Conservation (phyloP, 2,113 vertebrate genomes). For the Ochotona curzoniae region DNA sequence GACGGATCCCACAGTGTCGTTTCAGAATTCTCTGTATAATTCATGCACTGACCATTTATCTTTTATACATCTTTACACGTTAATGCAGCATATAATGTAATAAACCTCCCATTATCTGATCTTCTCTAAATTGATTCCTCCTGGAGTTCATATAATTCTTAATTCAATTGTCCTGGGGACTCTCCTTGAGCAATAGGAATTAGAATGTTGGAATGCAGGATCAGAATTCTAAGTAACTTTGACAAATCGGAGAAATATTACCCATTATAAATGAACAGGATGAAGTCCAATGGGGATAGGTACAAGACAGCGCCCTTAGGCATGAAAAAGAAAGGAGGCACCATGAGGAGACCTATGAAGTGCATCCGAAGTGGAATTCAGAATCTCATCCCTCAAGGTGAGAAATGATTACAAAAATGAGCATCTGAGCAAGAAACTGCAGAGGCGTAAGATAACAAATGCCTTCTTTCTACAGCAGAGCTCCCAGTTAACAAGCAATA, state of each 20-base stretch:
- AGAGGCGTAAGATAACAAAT: not conserved
- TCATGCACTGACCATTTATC: conserved; percentile 72
- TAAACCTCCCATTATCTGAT: conserved; percentile 79
- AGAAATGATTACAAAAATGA: conserved; percentile 64
- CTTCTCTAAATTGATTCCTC: conserved; percentile 76
- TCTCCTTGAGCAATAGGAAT: conserved; percentile 76
- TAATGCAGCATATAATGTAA: conserved; percentile 75
- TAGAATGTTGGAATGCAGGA: conserved; percentile 66
- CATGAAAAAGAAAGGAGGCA: conserved; percentile 49
- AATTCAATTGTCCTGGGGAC: conserved; percentile 76
- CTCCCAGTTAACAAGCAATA: conserved; percentile 31
- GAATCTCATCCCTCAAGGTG: conserved; percentile 55
- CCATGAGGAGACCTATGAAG: conserved; percentile 20
- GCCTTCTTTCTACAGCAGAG: not conserved
- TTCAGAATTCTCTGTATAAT: conserved; percentile 58
- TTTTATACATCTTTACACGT: conserved; percentile 72
- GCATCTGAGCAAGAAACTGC: conserved; percentile 54
- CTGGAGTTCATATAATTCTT: conserved; percentile 75
- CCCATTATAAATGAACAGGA: conserved; percentile 69
- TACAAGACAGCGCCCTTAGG: conserved; percentile 56
- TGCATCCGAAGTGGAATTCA: conserved; percentile 25
- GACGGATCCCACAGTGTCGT: not conserved
- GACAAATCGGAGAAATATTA: conserved; percentile 67
- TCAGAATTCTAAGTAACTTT: conserved; percentile 78
- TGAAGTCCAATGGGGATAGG: conserved; percentile 48